Conservation (phyloP, 2,113 vertebrate genomes). For the Entomyzon cyanotis region DNA sequence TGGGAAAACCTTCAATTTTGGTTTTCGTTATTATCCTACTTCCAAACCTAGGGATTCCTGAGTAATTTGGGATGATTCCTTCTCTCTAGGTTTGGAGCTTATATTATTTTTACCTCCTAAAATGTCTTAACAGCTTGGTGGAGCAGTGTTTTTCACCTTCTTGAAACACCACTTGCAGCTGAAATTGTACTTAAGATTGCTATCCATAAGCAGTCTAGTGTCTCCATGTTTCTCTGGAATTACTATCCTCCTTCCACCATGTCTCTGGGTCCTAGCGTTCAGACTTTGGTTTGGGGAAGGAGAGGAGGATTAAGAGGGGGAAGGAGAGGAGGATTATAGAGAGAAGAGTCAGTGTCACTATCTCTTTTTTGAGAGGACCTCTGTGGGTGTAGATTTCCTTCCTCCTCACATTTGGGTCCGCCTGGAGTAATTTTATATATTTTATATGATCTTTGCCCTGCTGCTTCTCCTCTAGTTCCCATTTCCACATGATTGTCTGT, state of each 20-base stretch:
- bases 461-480: background rate
- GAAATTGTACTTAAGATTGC: background rate
- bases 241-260: background rate
- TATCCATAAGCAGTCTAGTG: too few species aligned
- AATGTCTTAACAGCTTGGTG: rapidly evolving
- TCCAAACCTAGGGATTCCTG: background rate
- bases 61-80: background rate
- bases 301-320: background rate
- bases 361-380: background rate
- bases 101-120: background rate
- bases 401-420: background rate
- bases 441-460: background rate
- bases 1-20: background rate
- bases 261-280: background rate
- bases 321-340: background rate
- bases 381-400: rapidly evolving
- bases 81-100: background rate
- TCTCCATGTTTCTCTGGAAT: background rate
- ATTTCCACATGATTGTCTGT: background rate
- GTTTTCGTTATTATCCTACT: background rate
- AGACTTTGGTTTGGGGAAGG: background rate
- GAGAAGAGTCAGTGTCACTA: background rate
- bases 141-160: background rate
- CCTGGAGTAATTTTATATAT: background rate
- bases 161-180: background rate